A percentile compares a stretch with the other conserved stretches of the same genome.
phyloP scores from a whole-genome alignment of 2,113 vertebrate species.

The Lasiurus borealis region DNA sequence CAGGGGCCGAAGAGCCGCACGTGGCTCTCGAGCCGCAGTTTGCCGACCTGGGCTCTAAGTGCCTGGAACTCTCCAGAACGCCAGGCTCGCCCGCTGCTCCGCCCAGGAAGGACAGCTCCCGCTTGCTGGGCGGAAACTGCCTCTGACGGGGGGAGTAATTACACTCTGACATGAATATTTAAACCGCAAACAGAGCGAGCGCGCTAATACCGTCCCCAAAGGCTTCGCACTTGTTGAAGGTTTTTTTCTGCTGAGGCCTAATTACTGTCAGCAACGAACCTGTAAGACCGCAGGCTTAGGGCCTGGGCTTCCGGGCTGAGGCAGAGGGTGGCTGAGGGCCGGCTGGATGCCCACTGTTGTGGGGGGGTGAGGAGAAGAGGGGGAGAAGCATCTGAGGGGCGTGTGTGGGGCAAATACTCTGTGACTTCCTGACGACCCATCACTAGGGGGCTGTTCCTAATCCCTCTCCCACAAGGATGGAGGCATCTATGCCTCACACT shows the following conservation, averaged over 20 bases:
- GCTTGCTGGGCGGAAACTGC: slow-evolving; percentile 70
- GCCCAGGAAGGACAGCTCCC: slow-evolving; percentile 59
- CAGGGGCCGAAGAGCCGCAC: too few species aligned
- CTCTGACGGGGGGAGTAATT: slow-evolving; percentile 84
- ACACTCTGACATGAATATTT: slow-evolving; percentile 89
- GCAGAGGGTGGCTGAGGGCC: background rate
- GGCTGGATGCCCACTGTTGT: background rate
- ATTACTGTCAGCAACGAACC: slow-evolving; percentile 87
- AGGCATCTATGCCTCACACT: background rate
- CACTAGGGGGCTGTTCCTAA: background rate
- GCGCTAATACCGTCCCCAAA: slow-evolving; percentile 85
- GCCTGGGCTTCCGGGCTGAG: slow-evolving; percentile 56
- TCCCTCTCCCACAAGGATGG: fast-evolving
- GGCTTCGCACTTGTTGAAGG: slow-evolving; percentile 83
- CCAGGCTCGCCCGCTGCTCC: background rate
- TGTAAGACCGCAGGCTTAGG: slow-evolving; percentile 77
- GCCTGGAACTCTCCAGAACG: background rate
- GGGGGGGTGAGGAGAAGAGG: fast-evolving
- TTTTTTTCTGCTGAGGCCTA: slow-evolving; percentile 86
- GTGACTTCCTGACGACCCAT: background rate
- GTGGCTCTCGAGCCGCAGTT: too few species aligned
- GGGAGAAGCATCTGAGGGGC: fast-evolving
- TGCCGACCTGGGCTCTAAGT: background rate
- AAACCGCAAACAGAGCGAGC: slow-evolving; percentile 88
- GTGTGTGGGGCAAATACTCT: too few species aligned